Evolutionary conservation across 1,140 invertebrate species (phyloP), one percentile per base, ranked within the genome.

Genomic region (Drosophila pandora): DNA sequence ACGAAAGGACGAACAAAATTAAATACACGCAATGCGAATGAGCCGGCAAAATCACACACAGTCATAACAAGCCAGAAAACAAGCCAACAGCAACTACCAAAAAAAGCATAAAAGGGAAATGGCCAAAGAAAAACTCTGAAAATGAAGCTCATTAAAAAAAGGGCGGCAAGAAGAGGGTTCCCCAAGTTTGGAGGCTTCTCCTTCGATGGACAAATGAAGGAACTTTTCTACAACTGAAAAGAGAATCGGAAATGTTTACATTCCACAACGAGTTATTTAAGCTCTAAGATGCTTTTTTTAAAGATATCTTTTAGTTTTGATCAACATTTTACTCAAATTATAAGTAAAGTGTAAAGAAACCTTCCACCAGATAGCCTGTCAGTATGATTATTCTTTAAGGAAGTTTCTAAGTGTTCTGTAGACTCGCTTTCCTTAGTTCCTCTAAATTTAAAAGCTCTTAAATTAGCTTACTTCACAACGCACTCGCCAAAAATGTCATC

Each of bases 61-160:
- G 56, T 34, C 68, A 67, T 83, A 83, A 83, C 70, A 84, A 84
- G 79, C 69, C 70, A 79, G 49, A 74, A 74, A 82, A 84, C 63
- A 83, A 83, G 76, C 54, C 75, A 79, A 75, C 71, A 67, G 62
- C 13, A 25, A 43, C 30, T 22, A 48, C 41, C 56, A 76, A 50
- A 56, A 64, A 57, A 52, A 56, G n/a, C 6, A 37, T 34, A 53
- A 62, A 62, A 48, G 7, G 22, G 22, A n/a, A 30, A 37, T 13
- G 47, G 37, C 21, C 28, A 6, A 25, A 10, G 22, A 55, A 56
- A 76, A 68, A 76, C 56, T 49, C 53, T 17, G 63, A 62, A 64
- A 72, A 54, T 53, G 69, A 63, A 71, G 83, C 83, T 88, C 83
- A 88, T 87, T 87, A 87, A 87, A 87, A 67, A 85, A 76, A 59